These are phyloP conservation scores for Ardeotis arabs DNA, from an alignment of 2,113 vertebrate species.

Conservation along the genomic window DNA sequence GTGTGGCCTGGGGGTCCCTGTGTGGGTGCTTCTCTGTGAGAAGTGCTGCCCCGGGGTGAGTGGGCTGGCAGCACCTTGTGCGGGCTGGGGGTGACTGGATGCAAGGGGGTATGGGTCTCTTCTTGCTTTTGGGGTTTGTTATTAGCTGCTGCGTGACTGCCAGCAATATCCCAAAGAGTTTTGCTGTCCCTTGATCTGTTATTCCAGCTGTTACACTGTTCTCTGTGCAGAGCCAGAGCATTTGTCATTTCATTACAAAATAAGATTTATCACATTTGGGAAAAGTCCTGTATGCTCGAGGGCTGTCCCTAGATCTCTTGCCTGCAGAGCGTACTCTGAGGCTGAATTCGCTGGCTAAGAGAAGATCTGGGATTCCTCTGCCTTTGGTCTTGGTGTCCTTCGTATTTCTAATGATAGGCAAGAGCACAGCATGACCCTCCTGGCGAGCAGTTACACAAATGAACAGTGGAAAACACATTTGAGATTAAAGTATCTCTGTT, in stretches of 20 bases:
- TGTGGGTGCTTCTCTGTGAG: rapidly evolving
- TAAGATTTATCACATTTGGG: background rate
- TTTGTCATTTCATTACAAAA: background rate
- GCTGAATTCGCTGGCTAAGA: background rate
- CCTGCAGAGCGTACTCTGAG: background rate
- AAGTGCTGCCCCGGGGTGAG: background rate
- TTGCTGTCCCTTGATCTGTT: background rate
- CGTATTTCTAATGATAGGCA: background rate
- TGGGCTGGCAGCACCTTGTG: background rate
- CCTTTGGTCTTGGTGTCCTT: background rate
- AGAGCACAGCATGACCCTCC: background rate
- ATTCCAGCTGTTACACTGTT: background rate
- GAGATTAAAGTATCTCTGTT: background rate
- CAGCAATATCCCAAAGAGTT: background rate
- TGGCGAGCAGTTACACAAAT: background rate
- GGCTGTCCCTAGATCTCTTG: background rate
- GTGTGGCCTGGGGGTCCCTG: background rate
- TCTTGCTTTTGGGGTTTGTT: background rate
- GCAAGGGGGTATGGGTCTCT: background rate
- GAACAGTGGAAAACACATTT: background rate
- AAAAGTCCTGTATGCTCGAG: background rate
- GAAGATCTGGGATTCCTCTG: background rate
- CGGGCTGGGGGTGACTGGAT: background rate
- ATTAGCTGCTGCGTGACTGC: background rate
- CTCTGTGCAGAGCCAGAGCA: background rate